Base-by-base conservation (phyloP, 2,888 invertebrate species). In the Trichogramma dendrolimi region DNA sequence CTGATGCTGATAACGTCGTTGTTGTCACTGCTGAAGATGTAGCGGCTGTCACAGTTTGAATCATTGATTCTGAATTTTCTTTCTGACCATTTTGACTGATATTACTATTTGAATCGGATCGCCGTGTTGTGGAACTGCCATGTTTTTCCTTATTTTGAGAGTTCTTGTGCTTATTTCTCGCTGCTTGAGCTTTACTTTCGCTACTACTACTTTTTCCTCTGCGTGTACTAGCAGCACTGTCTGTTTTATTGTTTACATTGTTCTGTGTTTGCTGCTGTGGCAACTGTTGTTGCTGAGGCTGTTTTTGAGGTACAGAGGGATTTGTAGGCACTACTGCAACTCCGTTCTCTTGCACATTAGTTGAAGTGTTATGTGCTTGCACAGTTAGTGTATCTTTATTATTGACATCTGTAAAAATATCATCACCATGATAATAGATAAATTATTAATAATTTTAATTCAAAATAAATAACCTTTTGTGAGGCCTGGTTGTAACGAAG, bases 151-250 rank as follows among this genome's bases (percentile, higher is more conserved):
- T 80, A 63, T 80, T 80, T 67, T 78, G 76, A 65, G 76, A 79
- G 69, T 78, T 82, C 79, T 82, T 83, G 73, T 81, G 83, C 73
- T 83, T 82, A 70, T 82, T 83, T 67, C 81, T 77, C 73, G 82
- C 83, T 66, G 83, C 79, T 79, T 85, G 81, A 66, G 77, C 81
- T 65, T 79, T 79, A 62, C 77, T 78, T 68, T 80, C 78, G 66
- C 76, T 76, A 68, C 76, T 75, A 70, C 75, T 76, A 70, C 77
- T 76, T 72, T 81, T 75, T 58, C 75, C 73, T 65, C 79, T 71
- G 50, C 79, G 72, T 70, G 76, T 67, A 71, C 72, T 71, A 69
- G 79, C 73, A 68, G 80, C 73, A 62, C 68, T 75, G 64, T 78
- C 77, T 55, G 76, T 78, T 63, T 76, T 83, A 79, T 83, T 84